A percentile compares a stretch with the other conserved stretches of the same genome.
Evolutionary conservation across 2,888 invertebrate species (phyloP).

Genomic region (Agelastica alni): DNA sequence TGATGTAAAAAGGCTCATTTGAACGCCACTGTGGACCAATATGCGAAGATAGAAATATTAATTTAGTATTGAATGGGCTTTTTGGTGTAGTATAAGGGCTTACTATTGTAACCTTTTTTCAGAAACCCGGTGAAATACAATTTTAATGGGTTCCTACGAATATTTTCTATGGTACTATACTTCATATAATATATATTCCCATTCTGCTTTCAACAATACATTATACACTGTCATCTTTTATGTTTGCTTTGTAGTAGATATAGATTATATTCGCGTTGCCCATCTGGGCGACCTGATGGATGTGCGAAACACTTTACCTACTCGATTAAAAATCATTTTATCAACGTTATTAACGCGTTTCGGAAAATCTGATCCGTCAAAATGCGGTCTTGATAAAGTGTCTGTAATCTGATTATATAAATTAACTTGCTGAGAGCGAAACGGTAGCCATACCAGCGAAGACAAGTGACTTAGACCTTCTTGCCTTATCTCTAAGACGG

Average conservation of each 20-base stretch:
- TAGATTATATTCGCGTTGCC: too few relatives aligned
- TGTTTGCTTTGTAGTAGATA: too few relatives aligned
- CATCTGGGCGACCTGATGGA: too few relatives aligned
- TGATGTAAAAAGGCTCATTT: too few relatives aligned
- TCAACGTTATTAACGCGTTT: too few relatives aligned
- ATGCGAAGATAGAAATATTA: conserved; percentile 14
- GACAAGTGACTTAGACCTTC: too few relatives aligned
- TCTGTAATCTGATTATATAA: neutral
- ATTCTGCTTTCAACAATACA: conserved; percentile 1
- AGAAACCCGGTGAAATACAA: conserved; percentile 38
- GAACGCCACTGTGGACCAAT: conserved; percentile 2
- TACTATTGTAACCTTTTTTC: conserved; percentile 27
- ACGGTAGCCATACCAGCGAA: too few relatives aligned
- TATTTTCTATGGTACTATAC: conserved; percentile 9
- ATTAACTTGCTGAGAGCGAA: too few relatives aligned
- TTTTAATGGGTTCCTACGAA: conserved; percentile 36
- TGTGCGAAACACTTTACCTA: too few relatives aligned
- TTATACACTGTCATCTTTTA: conserved; percentile 9
- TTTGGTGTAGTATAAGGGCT: conserved; percentile 24
- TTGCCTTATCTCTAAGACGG: too few relatives aligned
- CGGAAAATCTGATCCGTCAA: too few relatives aligned
- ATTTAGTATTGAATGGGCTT: conserved; percentile 12
- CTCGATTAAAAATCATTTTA: too few relatives aligned
- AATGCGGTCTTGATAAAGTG: conserved; percentile 5
- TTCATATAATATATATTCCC: neutral